Percentiles rank a stretch among this genome's conserved stretches.
These are phyloP conservation scores for Alectoris magna DNA, from an alignment of 2,797 vertebrate genomes.

Conservation along the genomic window DNA sequence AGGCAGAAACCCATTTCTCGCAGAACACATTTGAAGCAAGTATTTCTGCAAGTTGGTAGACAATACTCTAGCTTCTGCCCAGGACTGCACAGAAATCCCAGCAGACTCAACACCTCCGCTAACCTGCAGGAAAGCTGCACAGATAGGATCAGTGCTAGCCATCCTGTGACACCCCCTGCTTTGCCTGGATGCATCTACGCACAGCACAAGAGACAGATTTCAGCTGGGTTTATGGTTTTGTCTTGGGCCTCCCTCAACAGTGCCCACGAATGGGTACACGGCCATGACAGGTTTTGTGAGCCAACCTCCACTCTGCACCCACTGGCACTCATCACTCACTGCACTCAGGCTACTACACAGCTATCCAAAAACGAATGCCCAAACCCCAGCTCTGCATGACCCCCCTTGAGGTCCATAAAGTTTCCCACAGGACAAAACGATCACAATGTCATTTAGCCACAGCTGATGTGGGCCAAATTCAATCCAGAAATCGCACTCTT, in stretches of 20 bases:
- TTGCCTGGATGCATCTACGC: not conserved
- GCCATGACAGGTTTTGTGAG: not conserved
- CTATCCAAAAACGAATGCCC: not conserved
- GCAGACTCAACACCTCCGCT: not conserved
- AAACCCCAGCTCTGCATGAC: not conserved
- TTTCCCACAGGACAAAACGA: not conserved
- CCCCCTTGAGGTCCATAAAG: accelerated
- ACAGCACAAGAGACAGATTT: not conserved
- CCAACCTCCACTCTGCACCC: not conserved
- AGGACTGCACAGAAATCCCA: not conserved
- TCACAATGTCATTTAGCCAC: not conserved
- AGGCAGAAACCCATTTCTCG: not conserved
- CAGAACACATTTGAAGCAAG: not conserved
- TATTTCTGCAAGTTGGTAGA: not conserved
- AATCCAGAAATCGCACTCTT: not conserved
- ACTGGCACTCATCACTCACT: accelerated
- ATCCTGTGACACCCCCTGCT: accelerated
- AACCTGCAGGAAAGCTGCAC: not conserved
- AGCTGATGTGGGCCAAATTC: not conserved
- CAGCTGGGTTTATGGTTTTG: not conserved
- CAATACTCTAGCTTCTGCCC: not conserved
- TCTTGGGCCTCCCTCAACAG: not conserved
- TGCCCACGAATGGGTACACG: not conserved
- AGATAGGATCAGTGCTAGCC: not conserved
- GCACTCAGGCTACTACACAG: not conserved